phyloP scores from a whole-genome alignment of 2,888 invertebrate genomes.

The Hermaeophaga mercurialis region DNA sequence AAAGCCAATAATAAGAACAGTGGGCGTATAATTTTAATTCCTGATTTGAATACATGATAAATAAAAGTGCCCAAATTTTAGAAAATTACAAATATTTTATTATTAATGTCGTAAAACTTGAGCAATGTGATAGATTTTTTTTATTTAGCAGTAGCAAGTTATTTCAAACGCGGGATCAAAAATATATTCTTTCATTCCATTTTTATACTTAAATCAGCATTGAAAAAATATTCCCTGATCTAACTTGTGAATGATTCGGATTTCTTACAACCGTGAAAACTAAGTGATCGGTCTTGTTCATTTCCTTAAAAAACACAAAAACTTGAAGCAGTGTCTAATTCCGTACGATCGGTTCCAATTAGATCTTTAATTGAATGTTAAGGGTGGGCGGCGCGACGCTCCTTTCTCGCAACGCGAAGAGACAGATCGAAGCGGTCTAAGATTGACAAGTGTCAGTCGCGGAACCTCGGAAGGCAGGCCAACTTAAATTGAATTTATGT shows the following conservation, averaged over 20 bases:
- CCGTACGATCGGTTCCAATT: constrained; percentile 49
- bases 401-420: constrained; percentile 44
- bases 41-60: too few relatives aligned
- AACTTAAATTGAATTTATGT: constrained; percentile 53
- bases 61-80: too few relatives aligned
- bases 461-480: constrained; percentile 41
- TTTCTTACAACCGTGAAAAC: constrained; percentile 1
- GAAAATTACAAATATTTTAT: too few relatives aligned
- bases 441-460: constrained; percentile 51
- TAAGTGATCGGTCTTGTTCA: constrained; percentile 8
- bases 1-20: too few relatives aligned
- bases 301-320: constrained; percentile 7
- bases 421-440: constrained; percentile 49
- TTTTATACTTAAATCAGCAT: too few relatives aligned
- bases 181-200: too few relatives aligned
- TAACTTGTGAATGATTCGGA: constrained; percentile 13
- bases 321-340: constrained; percentile 20
- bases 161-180: too few relatives aligned
- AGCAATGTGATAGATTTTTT: too few relatives aligned
- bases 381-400: constrained; percentile 41
- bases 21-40: too few relatives aligned
- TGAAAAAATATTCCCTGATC: not conserved
- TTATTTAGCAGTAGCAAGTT: too few relatives aligned
- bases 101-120: too few relatives aligned
- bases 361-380: constrained; percentile 50